Conservation (phyloP, 2,113 vertebrate species). For the Dolichotis patagonum region DNA sequence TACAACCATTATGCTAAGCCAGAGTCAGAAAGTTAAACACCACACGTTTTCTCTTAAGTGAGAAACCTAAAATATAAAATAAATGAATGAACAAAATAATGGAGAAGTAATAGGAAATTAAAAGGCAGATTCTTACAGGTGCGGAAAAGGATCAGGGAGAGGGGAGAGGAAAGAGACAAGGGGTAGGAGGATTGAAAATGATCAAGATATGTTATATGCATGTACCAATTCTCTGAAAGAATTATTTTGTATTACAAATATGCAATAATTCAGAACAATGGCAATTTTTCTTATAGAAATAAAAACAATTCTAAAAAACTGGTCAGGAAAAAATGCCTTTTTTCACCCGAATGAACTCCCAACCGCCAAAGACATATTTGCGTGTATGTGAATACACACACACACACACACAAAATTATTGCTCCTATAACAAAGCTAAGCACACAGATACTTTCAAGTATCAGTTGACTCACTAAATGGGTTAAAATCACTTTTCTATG, state of each 20-base stretch:
- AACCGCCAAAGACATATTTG: background rate
- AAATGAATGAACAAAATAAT: background rate
- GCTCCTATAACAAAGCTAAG: background rate
- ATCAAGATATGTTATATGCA: background rate
- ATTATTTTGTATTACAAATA: background rate
- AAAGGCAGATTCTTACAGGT: background rate
- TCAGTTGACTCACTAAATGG: background rate
- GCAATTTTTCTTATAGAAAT: background rate
- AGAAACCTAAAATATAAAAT: background rate
- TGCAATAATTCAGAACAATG: background rate
- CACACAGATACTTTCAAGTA: background rate
- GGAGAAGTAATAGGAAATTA: background rate
- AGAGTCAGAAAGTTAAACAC: background rate
- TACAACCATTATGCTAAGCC: background rate
- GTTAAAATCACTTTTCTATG: slow-evolving; percentile 31
- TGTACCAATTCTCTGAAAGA: background rate
- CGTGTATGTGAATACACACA: too few species aligned
- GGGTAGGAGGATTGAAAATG: background rate
- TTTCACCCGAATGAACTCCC: background rate
- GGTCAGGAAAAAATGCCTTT: background rate
- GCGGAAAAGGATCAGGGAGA: background rate
- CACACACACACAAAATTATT: background rate
- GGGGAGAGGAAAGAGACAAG: background rate
- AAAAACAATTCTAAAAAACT: background rate
- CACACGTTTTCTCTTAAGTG: background rate